These are phyloP conservation scores for Agrotis clavis DNA, from an alignment of 2,888 invertebrate genomes.

Conservation along the genomic window DNA sequence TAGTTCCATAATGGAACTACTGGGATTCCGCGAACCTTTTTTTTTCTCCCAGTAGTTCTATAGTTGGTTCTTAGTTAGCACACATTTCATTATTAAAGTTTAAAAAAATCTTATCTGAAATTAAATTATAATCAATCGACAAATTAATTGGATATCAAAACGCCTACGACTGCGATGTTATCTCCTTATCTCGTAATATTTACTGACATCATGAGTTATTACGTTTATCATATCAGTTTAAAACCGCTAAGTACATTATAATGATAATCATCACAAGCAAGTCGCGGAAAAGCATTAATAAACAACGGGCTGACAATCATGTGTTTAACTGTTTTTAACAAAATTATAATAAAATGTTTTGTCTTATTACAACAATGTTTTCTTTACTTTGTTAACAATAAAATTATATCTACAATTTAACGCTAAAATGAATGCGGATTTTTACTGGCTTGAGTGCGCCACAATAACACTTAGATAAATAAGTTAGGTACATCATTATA, in stretches of 20 bases:
- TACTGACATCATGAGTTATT: conserved; percentile 15
- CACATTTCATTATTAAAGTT: too few species aligned
- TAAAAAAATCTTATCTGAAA: too few species aligned
- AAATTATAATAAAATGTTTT: conserved; percentile 6
- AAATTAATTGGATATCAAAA: background rate
- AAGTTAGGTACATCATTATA: too few species aligned
- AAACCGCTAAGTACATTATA: conserved; percentile 22
- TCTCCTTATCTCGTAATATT: conserved; percentile 37
- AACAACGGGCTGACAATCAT: conserved; percentile 14
- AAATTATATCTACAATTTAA: background rate
- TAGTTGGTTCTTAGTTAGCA: too few species aligned
- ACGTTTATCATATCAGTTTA: conserved; percentile 38
- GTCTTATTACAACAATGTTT: conserved; percentile 4
- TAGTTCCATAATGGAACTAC: too few species aligned
- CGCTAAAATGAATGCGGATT: background rate
- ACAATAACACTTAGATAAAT: background rate
- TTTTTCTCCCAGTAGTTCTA: too few species aligned
- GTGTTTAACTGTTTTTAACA: background rate
- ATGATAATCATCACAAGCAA: conserved; percentile 21
- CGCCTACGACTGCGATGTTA: conserved; percentile 7
- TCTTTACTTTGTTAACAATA: background rate
- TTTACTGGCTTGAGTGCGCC: conserved; percentile 1
- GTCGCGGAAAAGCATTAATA: conserved; percentile 29
- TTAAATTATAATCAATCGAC: background rate
- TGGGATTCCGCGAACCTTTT: too few species aligned